phyloP scores from a whole-genome alignment of 23 tunicate species.

The Trididemnum miniatum region DNA sequence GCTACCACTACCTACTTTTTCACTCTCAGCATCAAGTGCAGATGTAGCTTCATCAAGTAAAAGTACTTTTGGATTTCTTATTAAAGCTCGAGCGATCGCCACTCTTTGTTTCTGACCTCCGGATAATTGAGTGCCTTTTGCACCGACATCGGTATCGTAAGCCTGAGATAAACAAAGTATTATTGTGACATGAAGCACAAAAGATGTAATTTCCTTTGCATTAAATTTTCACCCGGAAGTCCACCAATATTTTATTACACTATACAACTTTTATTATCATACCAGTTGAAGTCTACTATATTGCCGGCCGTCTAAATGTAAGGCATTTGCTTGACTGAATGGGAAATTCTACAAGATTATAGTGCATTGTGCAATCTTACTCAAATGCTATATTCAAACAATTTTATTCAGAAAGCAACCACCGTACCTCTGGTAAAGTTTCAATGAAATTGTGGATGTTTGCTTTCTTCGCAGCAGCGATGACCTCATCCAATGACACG shows the following conservation, averaged over 20 bases:
- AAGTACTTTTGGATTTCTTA: slow-evolving; percentile 69
- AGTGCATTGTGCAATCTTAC: no score
- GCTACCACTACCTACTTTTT: slow-evolving; percentile 63
- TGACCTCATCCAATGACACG: slow-evolving; percentile 67
- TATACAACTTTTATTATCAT: no score
- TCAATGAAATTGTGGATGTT: slow-evolving; percentile 79
- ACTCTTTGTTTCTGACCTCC: slow-evolving; percentile 41
- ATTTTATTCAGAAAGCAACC: no score
- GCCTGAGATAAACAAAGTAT: slow-evolving; percentile 30
- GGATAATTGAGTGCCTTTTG: slow-evolving; percentile 59
- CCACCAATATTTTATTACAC: no score
- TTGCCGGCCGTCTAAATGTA: no score
- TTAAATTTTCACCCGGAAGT: no score
- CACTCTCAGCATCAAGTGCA: slow-evolving; percentile 77
- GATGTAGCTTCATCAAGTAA: slow-evolving; percentile 81
- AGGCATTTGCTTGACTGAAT: no score
- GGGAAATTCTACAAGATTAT: no score
- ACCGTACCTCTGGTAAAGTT: slow-evolving; percentile 64
- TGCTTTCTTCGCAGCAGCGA: slow-evolving; percentile 80
- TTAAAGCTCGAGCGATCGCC: slow-evolving; percentile 43
- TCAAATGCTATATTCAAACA: no score
- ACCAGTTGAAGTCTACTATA: no score
- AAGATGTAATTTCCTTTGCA: no score
- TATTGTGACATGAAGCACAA: no score
- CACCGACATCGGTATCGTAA: slow-evolving; percentile 57